A percentile compares a stretch with the other conserved stretches of the same genome.
Conservation (phyloP, 2,113 vertebrate species). For the Lasiurus borealis region DNA sequence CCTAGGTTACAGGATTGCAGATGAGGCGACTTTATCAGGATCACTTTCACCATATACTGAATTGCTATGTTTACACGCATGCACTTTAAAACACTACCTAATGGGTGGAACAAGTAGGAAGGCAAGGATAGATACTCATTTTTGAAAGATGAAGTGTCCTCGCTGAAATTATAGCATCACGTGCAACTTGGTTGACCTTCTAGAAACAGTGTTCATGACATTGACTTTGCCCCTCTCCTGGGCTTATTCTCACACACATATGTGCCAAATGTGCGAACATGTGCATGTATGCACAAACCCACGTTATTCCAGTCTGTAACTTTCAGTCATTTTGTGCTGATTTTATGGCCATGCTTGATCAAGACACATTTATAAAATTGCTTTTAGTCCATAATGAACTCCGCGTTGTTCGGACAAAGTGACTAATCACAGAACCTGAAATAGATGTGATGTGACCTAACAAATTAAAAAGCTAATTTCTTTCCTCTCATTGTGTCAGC, state of each 20-base stretch:
- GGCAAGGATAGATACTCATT: not conserved
- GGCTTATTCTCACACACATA: not conserved
- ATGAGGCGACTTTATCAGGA: fast-evolving
- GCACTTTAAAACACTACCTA: not conserved
- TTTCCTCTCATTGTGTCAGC: constrained; percentile 5
- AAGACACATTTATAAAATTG: not conserved
- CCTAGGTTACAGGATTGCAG: not conserved
- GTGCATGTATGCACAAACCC: not conserved
- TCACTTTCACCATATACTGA: not conserved
- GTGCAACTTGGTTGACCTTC: not conserved
- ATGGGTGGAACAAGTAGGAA: not conserved
- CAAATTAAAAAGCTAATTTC: constrained; percentile 55
- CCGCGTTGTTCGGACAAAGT: not conserved
- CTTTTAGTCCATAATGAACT: constrained; percentile 18
- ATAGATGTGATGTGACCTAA: not conserved
- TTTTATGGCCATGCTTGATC: not conserved
- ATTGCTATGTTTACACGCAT: not conserved
- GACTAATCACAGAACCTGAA: not conserved
- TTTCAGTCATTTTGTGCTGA: not conserved
- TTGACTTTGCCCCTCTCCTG: not conserved
- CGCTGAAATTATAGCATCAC: not conserved
- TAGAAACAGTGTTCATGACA: not conserved
- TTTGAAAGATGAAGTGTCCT: not conserved
- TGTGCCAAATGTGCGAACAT: not conserved
- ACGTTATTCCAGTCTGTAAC: not conserved